Evolutionary conservation across 2,113 vertebrate genomes (phyloP), one percentile per base, ranked within the genome.

Genomic region (Irena cyanogastra): DNA sequence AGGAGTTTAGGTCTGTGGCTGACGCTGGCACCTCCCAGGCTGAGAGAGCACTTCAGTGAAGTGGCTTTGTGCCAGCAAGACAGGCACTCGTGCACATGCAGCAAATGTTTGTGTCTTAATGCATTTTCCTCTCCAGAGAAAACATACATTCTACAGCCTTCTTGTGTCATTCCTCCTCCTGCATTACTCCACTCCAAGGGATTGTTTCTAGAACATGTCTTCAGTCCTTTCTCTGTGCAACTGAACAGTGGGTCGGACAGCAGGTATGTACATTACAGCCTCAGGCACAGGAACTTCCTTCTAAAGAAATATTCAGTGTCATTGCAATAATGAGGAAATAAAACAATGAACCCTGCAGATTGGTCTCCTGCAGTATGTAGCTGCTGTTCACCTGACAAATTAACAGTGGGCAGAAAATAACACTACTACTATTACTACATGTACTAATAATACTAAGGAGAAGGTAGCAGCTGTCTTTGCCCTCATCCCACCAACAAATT

Each of bases 31-130:
- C 76, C 68, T 88, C 79, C 47, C 20, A 42, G 86, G 83, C 89
- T 93, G 68, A 95, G 92, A 92, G 92, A 86, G 54, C 79, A 89
- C 94, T 94, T 92, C 83, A 95, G 6, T 95, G 88, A 78, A 95
- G 95, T 94, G 88, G 61, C 82, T 83, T 74, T 90, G 84, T 91
- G 61, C 79, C 74, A 64, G 70, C 0, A 3, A 93, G 87, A 77
- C 0, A 0, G 57, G 75, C 70, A 85, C 84, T 86, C 30, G 1
- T 49, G 57, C 70, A 82, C 63, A 64, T 47, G 60, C 87, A 76
- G 81, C 83, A 89, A 89, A 96, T 72, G 33, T 95, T 90, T 84
- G 61, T 61, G 81, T 57, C 77, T 71, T 82, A 76, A 76, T 49
- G 74, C 35, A 45, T 71, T 76, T 95, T 93, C 65, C 70, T 45